Evolutionary conservation across 2,113 vertebrate genomes (phyloP).

Genomic region (Daphoenositta chrysoptera): DNA sequence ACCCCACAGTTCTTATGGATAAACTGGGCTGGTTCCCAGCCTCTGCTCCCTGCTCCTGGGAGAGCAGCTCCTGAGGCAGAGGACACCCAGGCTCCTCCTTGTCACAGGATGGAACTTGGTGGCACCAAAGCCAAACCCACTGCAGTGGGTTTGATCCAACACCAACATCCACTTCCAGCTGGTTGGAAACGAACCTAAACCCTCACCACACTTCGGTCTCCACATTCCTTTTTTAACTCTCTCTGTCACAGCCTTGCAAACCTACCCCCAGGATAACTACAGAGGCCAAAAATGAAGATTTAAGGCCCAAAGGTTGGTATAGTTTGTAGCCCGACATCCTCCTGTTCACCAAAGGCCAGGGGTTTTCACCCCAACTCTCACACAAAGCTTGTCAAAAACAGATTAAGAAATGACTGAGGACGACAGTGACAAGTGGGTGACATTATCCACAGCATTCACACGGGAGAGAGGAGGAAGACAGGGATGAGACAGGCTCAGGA

Average conservation of each 20-base stretch:
- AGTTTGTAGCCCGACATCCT: too few relatives aligned
- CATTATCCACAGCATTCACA: rapidly evolving
- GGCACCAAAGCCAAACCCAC: not conserved
- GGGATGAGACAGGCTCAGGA: not conserved
- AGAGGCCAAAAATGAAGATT: not conserved
- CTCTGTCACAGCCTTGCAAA: not conserved
- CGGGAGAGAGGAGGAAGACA: rapidly evolving
- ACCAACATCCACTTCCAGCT: not conserved
- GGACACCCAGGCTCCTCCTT: not conserved
- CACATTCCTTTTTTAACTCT: not conserved
- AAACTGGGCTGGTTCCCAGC: not conserved
- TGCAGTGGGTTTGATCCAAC: not conserved
- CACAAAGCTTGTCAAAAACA: not conserved
- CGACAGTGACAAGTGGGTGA: rapidly evolving
- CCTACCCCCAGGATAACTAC: rapidly evolving
- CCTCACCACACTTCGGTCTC: rapidly evolving
- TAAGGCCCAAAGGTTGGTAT: not conserved
- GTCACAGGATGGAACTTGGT: rapidly evolving
- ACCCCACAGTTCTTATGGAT: not conserved
- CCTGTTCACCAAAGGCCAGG: not conserved
- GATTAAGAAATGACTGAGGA: not conserved
- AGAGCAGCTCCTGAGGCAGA: not conserved
- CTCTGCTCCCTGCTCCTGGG: not conserved
- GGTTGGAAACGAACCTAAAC: not conserved
- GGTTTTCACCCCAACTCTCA: not conserved